Evolutionary conservation across 2,797 vertebrate species (phyloP), one percentile per base, ranked within the genome.

Genomic region (Pterois miles): DNA sequence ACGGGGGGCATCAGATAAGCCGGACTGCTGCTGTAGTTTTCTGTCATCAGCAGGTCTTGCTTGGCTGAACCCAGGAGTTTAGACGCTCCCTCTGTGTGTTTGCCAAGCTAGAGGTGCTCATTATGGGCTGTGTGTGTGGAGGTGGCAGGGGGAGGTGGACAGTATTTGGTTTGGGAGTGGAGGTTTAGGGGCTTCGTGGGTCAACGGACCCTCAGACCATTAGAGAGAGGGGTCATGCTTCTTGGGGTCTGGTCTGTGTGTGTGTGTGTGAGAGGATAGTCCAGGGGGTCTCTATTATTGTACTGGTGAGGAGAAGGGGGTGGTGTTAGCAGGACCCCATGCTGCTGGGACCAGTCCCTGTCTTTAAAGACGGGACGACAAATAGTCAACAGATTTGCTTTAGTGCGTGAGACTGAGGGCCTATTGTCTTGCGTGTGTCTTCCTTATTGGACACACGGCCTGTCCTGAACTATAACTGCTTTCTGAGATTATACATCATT

Each of bases 261-360:
- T 84, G 62, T 82, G 78, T 76, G 81, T 75, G 52, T 64, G 78
- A 10, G 78, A 33, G 73, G 58, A 46, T 80, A 57, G 81, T 78
- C 79, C 74, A 80, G 78, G 81, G 89, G 88, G 74, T 89, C 87
- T 91, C 60, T 73, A 72, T 87, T 85, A 82, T 90, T 89, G 83
- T 87, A 13, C 14, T 73, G 72, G 43, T 72, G 50, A 38, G 50
- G 63, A 80, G 76, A 66, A 62, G 82, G 68, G 83, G 75, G 87
- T 43, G 82, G 74, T 57, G 52, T 66, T 22, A 77, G 84, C 52
- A 59, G 75, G 88, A 88, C 85, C 86, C 52, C 88, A 87, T 91
- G 85, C 90, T 89, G 83, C 84, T 88, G 84, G 82, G 89, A 93
- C 90, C 82, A 65, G 88, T 87, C 72, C 63, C 73, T 73, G 78